Evolutionary conservation across 1,140 invertebrate species (phyloP).

Genomic region (Dryas iulia): DNA sequence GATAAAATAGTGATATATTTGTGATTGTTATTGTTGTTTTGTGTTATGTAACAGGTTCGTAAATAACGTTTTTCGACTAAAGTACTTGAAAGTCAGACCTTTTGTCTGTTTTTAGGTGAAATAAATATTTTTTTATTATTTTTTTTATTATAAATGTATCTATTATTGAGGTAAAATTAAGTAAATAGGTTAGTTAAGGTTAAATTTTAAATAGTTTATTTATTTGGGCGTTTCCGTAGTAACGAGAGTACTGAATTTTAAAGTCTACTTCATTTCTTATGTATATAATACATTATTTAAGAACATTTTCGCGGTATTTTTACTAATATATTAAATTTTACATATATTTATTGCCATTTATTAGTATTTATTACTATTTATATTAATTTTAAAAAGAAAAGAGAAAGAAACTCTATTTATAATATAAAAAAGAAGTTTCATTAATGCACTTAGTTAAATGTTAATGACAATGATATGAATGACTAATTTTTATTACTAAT

Average conservation of each 20-base stretch:
- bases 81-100: not conserved
- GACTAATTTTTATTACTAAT: not conserved
- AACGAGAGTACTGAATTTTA: not conserved
- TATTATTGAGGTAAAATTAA: not conserved
- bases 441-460: not conserved
- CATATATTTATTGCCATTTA: not conserved
- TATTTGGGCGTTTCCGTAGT: not conserved
- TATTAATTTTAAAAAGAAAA: not conserved
- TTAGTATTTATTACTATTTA: not conserved
- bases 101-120: not conserved
- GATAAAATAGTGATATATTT: conserved; percentile 34
- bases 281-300: not conserved
- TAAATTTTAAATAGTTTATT: not conserved
- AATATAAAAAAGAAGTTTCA: not conserved
- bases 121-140: not conserved
- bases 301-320: not conserved
- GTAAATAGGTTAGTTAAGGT: not conserved
- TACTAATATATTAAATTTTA: not conserved
- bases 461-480: not conserved
- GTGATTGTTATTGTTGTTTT: conserved; percentile 25
- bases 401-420: not conserved
- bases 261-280: not conserved
- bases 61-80: conserved; percentile 9
- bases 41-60: conserved; percentile 54
- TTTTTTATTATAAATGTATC: not conserved